Base-by-base conservation (phyloP, 2,888 invertebrate species). In the Acronicta leporina region DNA sequence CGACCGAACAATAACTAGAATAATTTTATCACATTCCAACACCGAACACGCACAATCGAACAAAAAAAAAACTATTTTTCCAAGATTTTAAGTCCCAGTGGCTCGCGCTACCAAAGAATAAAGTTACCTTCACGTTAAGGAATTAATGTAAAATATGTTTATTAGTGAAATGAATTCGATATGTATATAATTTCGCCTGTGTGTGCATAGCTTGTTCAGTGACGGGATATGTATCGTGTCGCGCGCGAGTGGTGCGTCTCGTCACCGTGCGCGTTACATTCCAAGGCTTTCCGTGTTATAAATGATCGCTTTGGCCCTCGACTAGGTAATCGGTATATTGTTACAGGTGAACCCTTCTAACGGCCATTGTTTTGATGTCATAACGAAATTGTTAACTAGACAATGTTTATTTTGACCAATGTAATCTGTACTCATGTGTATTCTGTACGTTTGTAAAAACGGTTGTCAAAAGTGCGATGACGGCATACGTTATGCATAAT, bases 61-160 rank as follows among this genome's bases (percentile, higher is more conserved):
- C 79, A 78, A 77, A 71, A 76, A 60, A 61, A 70, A 74, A 72
- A 60, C 81, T 86, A 83, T 87, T 87, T 85, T 85, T 81, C 77
- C 85, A 82, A 77, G 73, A 64, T 73, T 72, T 74, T 73, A 79
- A 81, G 84, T 85, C 84, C 84, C 79, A 76, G 86, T 83, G 89
- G 89, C 90, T 90, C 89, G 91, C 86, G 89, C 93, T 92, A 94
- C 94, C 94, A 94, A 94, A 94, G 94, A 94, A 85, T 92, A 88
- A 87, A 89, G 94, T 94, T 94, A 94, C 93, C 94, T 90, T 92
- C 91, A 88, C 86, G 83, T 83, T 91, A 91, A 89, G 89, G 86
- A 85, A 81, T 77, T 91, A 87, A 87, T 92, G 89, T 92, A 90
- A 86, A 86, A 89, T 91, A 92, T 89, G 84, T 87, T 76, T 69